These are phyloP conservation scores for Poeciliopsis turrubarensis DNA, from an alignment of 2,113 vertebrate species.

Conservation along the genomic window DNA sequence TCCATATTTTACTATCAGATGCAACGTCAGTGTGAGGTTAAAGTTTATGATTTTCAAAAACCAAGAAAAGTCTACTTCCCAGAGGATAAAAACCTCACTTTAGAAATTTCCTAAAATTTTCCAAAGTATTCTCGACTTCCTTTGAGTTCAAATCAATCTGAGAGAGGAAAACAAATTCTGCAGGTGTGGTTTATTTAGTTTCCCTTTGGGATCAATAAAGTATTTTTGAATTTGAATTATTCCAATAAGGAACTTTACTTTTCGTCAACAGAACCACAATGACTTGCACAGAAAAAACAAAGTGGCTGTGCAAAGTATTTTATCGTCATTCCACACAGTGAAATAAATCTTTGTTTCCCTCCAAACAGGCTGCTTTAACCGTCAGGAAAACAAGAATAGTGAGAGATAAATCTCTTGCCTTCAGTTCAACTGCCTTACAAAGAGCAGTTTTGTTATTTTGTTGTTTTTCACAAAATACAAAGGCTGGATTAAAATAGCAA, in stretches of 20 bases:
- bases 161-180: conserved; percentile 62
- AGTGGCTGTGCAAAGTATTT: neutral
- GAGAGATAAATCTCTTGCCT: conserved; percentile 28
- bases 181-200: conserved; percentile 70
- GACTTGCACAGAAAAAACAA: conserved; percentile 7
- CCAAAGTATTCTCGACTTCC: conserved; percentile 4
- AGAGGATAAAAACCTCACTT: neutral
- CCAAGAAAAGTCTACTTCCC: no score
- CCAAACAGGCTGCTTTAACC: conserved; percentile 25
- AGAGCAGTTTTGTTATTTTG: conserved; percentile 11
- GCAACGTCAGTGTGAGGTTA: neutral
- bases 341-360: conserved; percentile 29
- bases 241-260: conserved; percentile 75
- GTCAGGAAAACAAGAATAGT: conserved; percentile 51
- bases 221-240: conserved; percentile 45
- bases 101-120: neutral
- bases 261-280: conserved; percentile 43
- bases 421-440: neutral
- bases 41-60: neutral
- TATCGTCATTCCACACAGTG: conserved; percentile 24
- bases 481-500: conserved; percentile 55
- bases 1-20: neutral
- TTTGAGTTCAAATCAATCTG: conserved; percentile 33
- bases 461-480: conserved; percentile 37
- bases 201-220: no score